Evolutionary conservation across 1,140 invertebrate species (phyloP).

Genomic region (Zaprionus ghesquierei): DNA sequence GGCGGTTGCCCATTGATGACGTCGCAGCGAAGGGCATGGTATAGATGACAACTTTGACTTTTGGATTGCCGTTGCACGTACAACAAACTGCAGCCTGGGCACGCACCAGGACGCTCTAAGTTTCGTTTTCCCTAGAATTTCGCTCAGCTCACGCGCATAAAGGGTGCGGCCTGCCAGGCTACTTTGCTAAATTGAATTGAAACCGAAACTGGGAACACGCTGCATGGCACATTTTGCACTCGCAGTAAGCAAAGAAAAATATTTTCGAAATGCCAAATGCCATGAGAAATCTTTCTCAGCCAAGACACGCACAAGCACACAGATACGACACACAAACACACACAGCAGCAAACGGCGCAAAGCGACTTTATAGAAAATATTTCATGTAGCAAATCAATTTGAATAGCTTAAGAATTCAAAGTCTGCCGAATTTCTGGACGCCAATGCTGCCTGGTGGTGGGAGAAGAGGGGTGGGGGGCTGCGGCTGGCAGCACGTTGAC

Average conservation of each 20-base stretch:
- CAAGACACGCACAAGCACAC: conserved; percentile 11
- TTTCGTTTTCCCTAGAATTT: neutral
- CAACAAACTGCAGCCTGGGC: conserved; percentile 68
- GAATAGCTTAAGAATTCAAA: conserved; percentile 60
- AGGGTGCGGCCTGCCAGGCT: neutral
- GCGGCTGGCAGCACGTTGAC: neutral
- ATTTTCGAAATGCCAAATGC: conserved; percentile 65
- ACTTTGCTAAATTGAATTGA: neutral
- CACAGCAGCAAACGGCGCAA: conserved; percentile 6
- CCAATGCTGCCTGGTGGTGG: neutral
- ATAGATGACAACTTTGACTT: conserved; percentile 72
- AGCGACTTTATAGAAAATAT: conserved; percentile 49
- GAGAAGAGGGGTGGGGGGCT: neutral
- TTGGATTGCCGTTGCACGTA: conserved; percentile 67
- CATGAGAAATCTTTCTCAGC: conserved; percentile 56
- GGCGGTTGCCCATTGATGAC: neutral
- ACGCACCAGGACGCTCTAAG: conserved; percentile 22
- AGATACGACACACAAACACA: conserved; percentile 2
- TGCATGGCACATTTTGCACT: conserved; percentile 50
- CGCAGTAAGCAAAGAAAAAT: conserved; percentile 46
- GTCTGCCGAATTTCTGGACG: conserved; percentile 26
- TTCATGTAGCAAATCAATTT: conserved; percentile 67
- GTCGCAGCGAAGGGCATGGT: conserved; percentile 27
- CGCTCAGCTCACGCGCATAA: no score
- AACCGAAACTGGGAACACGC: neutral